A percentile compares a stretch with the other conserved stretches of the same genome.
phyloP scores from a whole-genome alignment of 2,113 vertebrate species.

The Leptobrachium ailaonicum region DNA sequence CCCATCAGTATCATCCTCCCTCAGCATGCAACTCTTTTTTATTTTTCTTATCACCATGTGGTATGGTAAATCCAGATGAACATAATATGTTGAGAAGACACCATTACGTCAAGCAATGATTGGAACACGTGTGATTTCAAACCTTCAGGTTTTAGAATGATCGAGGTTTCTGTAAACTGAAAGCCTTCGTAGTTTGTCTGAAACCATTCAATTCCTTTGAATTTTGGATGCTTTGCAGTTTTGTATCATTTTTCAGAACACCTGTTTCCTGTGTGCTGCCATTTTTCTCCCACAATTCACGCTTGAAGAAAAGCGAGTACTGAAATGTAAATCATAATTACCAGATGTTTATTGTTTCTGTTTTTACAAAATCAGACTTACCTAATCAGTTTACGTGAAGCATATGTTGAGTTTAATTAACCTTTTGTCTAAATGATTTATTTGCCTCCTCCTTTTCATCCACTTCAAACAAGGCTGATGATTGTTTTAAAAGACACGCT shows the following conservation, averaged over 20 bases:
- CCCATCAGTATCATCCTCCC: too few species aligned
- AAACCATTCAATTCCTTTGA: not conserved
- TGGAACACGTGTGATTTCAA: too few species aligned
- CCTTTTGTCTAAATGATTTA: slow-evolving; percentile 65
- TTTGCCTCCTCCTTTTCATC: slow-evolving; percentile 58
- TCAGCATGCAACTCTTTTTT: too few species aligned
- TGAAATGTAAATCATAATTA: slow-evolving; percentile 63
- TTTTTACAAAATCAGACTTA: slow-evolving; percentile 62
- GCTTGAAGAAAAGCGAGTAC: slow-evolving; percentile 38
- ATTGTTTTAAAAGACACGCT: not conserved
- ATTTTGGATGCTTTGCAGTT: slow-evolving; percentile 15
- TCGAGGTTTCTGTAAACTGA: not conserved
- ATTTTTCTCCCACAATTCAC: slow-evolving; percentile 24
- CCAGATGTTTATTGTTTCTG: slow-evolving; percentile 64
- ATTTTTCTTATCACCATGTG: too few species aligned
- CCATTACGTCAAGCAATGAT: too few species aligned
- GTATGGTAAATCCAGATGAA: too few species aligned
- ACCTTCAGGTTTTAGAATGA: not conserved
- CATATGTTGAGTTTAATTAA: slow-evolving; percentile 67
- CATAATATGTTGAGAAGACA: too few species aligned
- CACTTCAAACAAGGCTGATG: slow-evolving; percentile 52
- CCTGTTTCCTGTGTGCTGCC: slow-evolving; percentile 37
- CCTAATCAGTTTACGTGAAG: slow-evolving; percentile 61
- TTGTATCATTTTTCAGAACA: not conserved
- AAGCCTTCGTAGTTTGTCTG: not conserved